These are phyloP conservation scores for Pagetopsis macropterus DNA, from an alignment of 2,797 vertebrate species.

Conservation along the genomic window DNA sequence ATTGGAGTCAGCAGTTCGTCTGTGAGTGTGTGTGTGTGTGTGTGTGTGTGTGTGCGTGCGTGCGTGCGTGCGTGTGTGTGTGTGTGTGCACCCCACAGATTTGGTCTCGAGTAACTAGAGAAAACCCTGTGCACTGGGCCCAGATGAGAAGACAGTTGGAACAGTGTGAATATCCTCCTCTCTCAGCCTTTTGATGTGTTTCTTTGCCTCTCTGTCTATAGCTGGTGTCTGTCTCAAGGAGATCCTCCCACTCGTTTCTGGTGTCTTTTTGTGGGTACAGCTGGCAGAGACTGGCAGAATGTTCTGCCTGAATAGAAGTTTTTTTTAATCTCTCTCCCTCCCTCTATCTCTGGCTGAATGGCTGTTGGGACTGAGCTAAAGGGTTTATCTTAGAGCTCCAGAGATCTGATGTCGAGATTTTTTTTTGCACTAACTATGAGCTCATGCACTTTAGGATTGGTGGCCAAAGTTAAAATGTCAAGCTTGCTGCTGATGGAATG, in stretches of 20 bases:
- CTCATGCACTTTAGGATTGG: constrained; percentile 27
- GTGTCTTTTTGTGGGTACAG: constrained; percentile 50
- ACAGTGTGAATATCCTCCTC: constrained; percentile 40
- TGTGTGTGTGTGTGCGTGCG: neutral
- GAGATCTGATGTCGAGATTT: constrained; percentile 52
- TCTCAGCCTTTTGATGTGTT: constrained; percentile 31
- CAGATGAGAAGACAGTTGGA: constrained; percentile 49
- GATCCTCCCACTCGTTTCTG: constrained; percentile 51
- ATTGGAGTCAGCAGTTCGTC: constrained; percentile 55
- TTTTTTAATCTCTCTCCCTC: constrained; percentile 49
- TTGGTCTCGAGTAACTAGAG: constrained; percentile 27
- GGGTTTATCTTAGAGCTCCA: constrained; percentile 20
- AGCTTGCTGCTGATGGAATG: constrained; percentile 15
- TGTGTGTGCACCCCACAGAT: constrained; percentile 12
- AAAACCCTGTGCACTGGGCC: constrained; percentile 39
- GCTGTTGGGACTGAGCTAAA: constrained; percentile 48
- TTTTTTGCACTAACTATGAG: constrained; percentile 25
- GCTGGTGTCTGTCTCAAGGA: constrained; percentile 61
- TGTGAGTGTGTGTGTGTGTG: constrained; percentile 19
- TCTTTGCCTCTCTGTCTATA: constrained; percentile 49
- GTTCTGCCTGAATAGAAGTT: constrained; percentile 58
- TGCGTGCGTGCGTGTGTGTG: constrained; percentile 20
- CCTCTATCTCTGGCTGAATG: constrained; percentile 49
- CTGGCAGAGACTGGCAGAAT: constrained; percentile 53
- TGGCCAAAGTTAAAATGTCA: constrained; percentile 10